A percentile compares a stretch with the other conserved stretches of the same genome.
Conservation (phyloP, 2,797 vertebrate genomes). For the Pseudochirops cupreus region DNA sequence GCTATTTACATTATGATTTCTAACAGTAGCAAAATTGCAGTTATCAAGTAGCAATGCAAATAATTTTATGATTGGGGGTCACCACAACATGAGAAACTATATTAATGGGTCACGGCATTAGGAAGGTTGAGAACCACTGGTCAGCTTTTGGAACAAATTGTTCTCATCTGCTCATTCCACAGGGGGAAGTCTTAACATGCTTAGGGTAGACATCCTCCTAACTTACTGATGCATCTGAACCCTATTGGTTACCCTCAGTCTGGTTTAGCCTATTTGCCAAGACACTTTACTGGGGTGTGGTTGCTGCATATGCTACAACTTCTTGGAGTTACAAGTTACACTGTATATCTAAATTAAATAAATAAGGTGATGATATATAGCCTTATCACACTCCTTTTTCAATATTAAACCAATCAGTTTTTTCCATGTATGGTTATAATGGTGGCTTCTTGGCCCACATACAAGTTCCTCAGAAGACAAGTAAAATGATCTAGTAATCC, state of each 20-base stretch:
- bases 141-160: neutral
- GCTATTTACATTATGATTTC: no score
- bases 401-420: neutral
- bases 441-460: neutral
- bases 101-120: no score
- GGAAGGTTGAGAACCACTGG: no score
- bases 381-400: neutral
- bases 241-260: neutral
- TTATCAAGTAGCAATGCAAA: no score
- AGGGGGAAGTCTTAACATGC: neutral
- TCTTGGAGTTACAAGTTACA: neutral
- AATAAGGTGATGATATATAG: neutral
- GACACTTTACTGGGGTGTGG: neutral
- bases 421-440: neutral
- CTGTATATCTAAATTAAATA: neutral
- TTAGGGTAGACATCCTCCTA: no score
- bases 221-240: neutral
- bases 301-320: neutral
- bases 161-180: neutral
- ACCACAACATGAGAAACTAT: no score
- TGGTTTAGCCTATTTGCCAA: neutral
- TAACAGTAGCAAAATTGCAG: no score
- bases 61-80: no score
- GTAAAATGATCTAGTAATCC: neutral
- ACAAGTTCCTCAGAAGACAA: neutral